These are phyloP conservation scores for Acanthochromis polyacanthus DNA, from an alignment of 2,113 vertebrate species.

Conservation along the genomic window DNA sequence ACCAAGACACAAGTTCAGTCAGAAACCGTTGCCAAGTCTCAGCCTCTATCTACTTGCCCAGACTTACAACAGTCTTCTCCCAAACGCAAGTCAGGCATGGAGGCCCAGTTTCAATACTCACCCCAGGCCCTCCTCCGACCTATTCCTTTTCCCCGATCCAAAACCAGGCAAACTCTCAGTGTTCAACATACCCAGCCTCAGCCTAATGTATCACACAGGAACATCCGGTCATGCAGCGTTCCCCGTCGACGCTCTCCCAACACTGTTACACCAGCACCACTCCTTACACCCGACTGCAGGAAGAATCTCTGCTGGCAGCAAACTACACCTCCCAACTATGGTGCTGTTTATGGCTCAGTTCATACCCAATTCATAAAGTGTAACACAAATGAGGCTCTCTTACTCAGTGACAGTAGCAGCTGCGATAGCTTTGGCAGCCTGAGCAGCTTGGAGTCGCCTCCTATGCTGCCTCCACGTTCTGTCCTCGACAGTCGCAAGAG, in stretches of 20 bases:
- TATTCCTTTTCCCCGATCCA: conserved; percentile 60
- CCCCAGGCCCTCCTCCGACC: conserved; percentile 53
- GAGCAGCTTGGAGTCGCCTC: conserved; percentile 85
- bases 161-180: conserved; percentile 70
- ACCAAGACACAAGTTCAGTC: conserved; percentile 55
- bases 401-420: conserved; percentile 90
- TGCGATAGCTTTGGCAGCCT: conserved; percentile 84
- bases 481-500: conserved; percentile 86
- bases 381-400: conserved; percentile 67
- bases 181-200: conserved; percentile 36
- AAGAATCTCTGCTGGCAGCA: conserved; percentile 81
- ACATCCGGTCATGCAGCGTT: conserved; percentile 66
- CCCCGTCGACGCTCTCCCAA: conserved; percentile 77
- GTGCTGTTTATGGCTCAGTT: conserved; percentile 78
- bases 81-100: conserved; percentile 29
- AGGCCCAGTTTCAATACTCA: conserved; percentile 41
- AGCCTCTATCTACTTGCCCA: conserved; percentile 16
- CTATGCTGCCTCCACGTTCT: conserved; percentile 74
- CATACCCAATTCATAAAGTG: conserved; percentile 34
- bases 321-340: conserved; percentile 80
- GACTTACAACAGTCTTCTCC: conserved; percentile 34
- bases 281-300: conserved; percentile 76
- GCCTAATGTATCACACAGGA: conserved; percentile 31
- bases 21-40: conserved; percentile 36
- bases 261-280: conserved; percentile 46